Conservation (phyloP, 2,113 vertebrate genomes). For the Bubo bubo region DNA sequence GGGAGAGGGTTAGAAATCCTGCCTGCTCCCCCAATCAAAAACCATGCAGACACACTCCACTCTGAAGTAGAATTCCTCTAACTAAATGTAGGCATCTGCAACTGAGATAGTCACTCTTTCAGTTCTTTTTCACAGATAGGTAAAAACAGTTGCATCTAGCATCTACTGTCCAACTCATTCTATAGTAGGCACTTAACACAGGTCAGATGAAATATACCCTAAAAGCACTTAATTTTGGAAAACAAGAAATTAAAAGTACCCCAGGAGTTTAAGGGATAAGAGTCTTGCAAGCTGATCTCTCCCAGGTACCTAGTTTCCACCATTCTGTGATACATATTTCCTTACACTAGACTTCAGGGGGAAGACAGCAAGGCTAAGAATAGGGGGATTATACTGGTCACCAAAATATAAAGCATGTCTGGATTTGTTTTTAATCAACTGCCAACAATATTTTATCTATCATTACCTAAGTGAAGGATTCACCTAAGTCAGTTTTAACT, state of each 20-base stretch:
- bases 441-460: neutral
- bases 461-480: neutral
- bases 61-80: neutral
- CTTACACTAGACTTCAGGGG: neutral
- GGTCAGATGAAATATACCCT: neutral
- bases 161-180: neutral
- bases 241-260: neutral
- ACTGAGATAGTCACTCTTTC: neutral
- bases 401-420: neutral
- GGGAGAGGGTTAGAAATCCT: neutral
- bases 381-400: neutral
- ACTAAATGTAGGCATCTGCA: neutral
- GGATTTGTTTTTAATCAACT: neutral
- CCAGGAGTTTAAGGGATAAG: neutral
- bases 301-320: neutral
- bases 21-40: neutral
- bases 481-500: neutral
- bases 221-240: neutral
- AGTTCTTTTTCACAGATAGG: neutral
- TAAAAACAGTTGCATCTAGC: neutral
- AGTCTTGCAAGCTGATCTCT: neutral
- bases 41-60: neutral
- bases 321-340: neutral
- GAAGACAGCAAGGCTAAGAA: neutral
- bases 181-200: neutral